Percentiles rank a stretch among this genome's conserved stretches.
Conservation (phyloP, 2,888 invertebrate species). For the Neria commutata region DNA sequence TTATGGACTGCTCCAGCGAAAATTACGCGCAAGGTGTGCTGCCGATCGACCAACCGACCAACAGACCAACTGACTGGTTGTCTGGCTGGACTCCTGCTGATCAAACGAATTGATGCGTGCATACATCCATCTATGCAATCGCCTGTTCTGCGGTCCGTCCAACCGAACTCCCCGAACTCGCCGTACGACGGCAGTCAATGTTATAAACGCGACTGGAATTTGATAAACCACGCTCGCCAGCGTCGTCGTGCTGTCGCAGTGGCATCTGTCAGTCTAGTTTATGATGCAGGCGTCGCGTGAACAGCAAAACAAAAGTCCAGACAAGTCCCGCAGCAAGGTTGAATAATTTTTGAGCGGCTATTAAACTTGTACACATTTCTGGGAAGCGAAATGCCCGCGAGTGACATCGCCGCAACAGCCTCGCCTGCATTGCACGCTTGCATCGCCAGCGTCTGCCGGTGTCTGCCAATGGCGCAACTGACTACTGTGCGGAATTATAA, state of each 20-base stretch:
- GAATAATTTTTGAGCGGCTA: neutral
- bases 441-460: neutral
- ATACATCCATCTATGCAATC: too few species aligned
- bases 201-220: slow-evolving; percentile 1
- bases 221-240: slow-evolving; percentile 9
- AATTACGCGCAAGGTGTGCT: neutral
- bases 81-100: too few species aligned
- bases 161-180: too few species aligned
- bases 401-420: neutral
- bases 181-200: too few species aligned
- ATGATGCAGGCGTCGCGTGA: neutral
- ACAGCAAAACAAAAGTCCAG: neutral
- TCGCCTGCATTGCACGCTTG: neutral
- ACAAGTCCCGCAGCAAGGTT: neutral
- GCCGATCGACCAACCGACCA: neutral
- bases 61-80: too few species aligned
- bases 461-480: too few species aligned
- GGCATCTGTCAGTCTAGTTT: slow-evolving; percentile 7
- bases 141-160: too few species aligned
- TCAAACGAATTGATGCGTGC: neutral
- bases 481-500: neutral
- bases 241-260: neutral
- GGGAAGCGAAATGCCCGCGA: neutral
- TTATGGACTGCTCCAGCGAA: neutral
- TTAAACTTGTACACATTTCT: neutral